These are phyloP conservation scores for Silurus aristotelis DNA, from an alignment of 2,797 vertebrate genomes.

Conservation along the genomic window DNA sequence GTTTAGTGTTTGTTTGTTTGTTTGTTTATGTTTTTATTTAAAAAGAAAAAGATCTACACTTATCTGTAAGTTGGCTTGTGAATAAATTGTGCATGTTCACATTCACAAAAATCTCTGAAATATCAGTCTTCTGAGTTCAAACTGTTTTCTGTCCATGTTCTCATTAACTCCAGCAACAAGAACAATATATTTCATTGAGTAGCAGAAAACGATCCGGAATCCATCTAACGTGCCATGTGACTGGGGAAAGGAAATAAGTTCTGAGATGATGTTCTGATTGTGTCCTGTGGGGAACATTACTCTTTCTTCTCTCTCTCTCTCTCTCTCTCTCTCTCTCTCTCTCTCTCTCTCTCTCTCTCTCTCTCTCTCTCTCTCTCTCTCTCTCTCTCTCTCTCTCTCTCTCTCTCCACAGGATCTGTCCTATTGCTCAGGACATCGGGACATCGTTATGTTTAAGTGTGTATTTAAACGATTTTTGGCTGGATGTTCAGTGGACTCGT, in stretches of 20 bases:
- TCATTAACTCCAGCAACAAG: slow-evolving; percentile 71
- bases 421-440: not conserved
- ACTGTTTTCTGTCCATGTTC: slow-evolving; percentile 45
- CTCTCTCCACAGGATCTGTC: not conserved
- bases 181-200: slow-evolving; percentile 50
- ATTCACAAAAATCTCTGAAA: not conserved
- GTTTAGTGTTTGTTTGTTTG: not conserved
- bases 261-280: slow-evolving; percentile 61
- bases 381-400: not conserved
- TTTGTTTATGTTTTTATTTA: not conserved
- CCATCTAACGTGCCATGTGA: slow-evolving; percentile 64
- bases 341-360: not conserved
- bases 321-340: not conserved
- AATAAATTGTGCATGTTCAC: not conserved
- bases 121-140: slow-evolving; percentile 49
- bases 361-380: not conserved
- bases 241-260: slow-evolving; percentile 55
- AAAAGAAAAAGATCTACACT: not conserved
- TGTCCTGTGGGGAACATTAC: slow-evolving; percentile 3
- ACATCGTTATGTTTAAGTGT: not conserved
- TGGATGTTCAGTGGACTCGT: not conserved
- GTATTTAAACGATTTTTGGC: not conserved
- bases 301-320: not conserved
- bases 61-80: not conserved
- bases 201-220: slow-evolving; percentile 66